Base-by-base conservation (phyloP, 1,140 invertebrate species). In the Polyergus mexicanus region DNA sequence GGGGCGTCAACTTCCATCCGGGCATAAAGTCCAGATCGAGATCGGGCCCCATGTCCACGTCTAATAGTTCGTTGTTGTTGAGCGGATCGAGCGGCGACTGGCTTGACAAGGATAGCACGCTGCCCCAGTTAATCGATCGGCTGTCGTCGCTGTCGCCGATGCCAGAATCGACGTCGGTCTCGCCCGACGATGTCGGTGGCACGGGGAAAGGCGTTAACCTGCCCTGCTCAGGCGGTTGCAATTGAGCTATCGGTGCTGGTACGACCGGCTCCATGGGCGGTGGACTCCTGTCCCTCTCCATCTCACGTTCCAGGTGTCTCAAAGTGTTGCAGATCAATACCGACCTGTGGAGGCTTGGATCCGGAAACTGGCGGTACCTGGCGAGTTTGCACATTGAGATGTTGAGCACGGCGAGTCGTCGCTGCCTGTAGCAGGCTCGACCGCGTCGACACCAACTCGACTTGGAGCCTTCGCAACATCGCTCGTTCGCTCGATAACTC, bases 321-420 rank as follows among this genome's bases (percentile, higher is more conserved):
- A 99, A 94, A 10, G 98, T 99, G 94, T 99, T 99, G 95, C 98
- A 98, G 88, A 99, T 98, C 58, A 99, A 97, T 88, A 99, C 98
- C 6, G 98, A 99, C 58, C 98, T 96, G 76, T 98, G 96, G n/a
- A 99, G 95, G 81, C 97, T 98, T 19, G 98, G 98, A 93, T 99
- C 98, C 3, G 97, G 97, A 85, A 97, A 98, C 94, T 98, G 98
- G 28, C 98, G 96, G 91, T 98, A 98, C 91, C 98, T 96, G 86
- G 98, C 98, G 80, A 99, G 95, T 95, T 99, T 99, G 93, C 97
- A 97, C 97, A 99, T 98, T 72, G 98, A 99, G 62, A 99, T 96
- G 92, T 99, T 98, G 90, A 99, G 97, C 88, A 99, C 98, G 89
- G 98, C 98, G 87, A 98, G 96, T 22, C 98, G 95, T 72, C 98